Percentiles rank a stretch among this genome's conserved stretches.
phyloP scores from a whole-genome alignment of 2,797 vertebrate genomes.

The Distichodus sexfasciatus region DNA sequence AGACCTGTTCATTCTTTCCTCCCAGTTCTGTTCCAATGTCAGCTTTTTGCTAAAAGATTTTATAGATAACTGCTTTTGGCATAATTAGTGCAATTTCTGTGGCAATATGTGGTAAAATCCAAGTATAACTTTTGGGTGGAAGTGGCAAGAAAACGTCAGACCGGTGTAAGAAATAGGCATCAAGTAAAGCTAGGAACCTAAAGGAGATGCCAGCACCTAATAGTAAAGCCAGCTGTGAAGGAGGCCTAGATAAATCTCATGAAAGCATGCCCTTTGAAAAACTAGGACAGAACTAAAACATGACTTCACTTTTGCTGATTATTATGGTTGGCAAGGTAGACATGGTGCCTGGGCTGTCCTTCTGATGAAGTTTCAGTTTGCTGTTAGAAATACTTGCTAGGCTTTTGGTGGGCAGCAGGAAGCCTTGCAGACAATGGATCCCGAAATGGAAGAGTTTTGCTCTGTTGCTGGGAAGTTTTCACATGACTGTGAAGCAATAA shows the following conservation, averaged over 20 bases:
- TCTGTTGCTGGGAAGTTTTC: constrained; percentile 28
- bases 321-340: constrained; percentile 5
- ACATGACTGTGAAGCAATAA: constrained; percentile 38
- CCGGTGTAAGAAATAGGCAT: too few relatives aligned
- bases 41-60: too few relatives aligned
- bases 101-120: too few relatives aligned
- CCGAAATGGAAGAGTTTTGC: neutral
- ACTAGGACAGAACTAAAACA: neutral
- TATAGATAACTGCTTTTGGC: too few relatives aligned
- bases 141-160: too few relatives aligned
- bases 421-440: constrained; percentile 5
- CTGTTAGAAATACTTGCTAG: constrained; percentile 49
- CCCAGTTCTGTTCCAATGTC: too few relatives aligned
- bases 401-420: constrained; percentile 31
- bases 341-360: constrained; percentile 21
- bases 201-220: neutral
- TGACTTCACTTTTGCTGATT: neutral
- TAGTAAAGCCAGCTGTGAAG: neutral
- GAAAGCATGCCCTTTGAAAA: neutral
- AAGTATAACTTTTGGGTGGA: too few relatives aligned
- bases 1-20: too few relatives aligned
- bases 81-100: too few relatives aligned
- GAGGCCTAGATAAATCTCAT: neutral
- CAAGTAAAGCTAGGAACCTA: too few relatives aligned
- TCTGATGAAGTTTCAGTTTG: constrained; percentile 42